Conservation (phyloP, 2,888 invertebrate species). For the Aricia artaxerxes region DNA sequence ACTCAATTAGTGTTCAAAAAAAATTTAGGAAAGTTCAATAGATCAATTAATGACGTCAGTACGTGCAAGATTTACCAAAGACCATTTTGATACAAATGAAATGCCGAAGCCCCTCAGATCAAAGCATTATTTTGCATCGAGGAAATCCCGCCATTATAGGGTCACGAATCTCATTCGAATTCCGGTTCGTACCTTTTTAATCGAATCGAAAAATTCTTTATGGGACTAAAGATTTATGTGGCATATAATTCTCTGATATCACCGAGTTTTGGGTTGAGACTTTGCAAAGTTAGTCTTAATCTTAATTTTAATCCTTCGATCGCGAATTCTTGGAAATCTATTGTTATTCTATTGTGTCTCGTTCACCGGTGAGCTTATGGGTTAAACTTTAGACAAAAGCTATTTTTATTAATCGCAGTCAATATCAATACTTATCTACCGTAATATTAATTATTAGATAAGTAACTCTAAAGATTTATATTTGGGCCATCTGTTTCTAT, state of each 20-base stretch:
- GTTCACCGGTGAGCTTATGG: no score
- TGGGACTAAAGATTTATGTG: neutral
- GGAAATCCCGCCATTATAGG: neutral
- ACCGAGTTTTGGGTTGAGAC: neutral
- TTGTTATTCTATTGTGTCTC: no score
- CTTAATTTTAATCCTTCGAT: no score
- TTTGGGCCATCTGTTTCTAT: no score
- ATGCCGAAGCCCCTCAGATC: neutral
- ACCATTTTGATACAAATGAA: conserved; percentile 1
- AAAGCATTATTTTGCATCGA: neutral
- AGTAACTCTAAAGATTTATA: no score
- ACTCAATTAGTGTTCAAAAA: neutral
- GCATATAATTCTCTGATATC: neutral
- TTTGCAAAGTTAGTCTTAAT: neutral
- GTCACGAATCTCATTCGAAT: conserved; percentile 1
- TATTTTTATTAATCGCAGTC: no score
- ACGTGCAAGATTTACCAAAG: neutral
- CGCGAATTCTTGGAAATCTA: no score
- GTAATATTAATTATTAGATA: no score
- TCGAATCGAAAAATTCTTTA: conserved; percentile 13
- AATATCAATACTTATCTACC: no score
- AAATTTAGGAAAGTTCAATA: neutral
- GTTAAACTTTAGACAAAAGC: no score
- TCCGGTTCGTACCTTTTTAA: conserved; percentile 13
- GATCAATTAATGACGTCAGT: neutral